A percentile compares a stretch with the other conserved stretches of the same genome.
phyloP scores from a whole-genome alignment of 2,888 invertebrate genomes.

The Lymantria monacha region DNA sequence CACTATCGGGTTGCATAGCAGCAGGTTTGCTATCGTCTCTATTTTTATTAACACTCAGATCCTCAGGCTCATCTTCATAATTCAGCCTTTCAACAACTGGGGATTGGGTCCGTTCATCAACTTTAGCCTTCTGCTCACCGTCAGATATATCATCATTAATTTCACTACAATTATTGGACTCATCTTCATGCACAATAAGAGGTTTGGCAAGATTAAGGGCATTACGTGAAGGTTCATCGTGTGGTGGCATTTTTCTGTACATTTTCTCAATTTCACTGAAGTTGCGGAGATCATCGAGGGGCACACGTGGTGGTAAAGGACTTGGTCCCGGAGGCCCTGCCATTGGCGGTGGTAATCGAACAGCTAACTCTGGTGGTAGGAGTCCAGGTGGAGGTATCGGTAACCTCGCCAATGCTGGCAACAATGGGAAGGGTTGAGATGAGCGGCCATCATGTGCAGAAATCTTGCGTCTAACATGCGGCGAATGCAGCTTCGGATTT shows the following conservation, averaged over 20 bases:
- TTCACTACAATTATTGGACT: constrained; percentile 66
- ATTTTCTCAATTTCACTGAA: constrained; percentile 81
- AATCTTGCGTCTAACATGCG: constrained; percentile 95
- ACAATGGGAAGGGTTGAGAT: constrained; percentile 89
- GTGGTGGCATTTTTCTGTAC: constrained; percentile 72
- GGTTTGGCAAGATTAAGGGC: constrained; percentile 64
- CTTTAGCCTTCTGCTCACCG: constrained; percentile 57
- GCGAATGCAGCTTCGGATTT: constrained; percentile 97
- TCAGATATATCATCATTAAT: constrained; percentile 64
- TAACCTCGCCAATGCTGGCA: constrained; percentile 86
- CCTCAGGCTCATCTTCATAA: constrained; percentile 84
- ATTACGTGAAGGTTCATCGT: constrained; percentile 56
- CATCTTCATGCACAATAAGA: constrained; percentile 53
- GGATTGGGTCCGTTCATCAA: constrained; percentile 44
- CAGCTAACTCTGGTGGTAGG: constrained; percentile 83
- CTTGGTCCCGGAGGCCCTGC: constrained; percentile 54
- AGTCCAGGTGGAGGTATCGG: constrained; percentile 87
- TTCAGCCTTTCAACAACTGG: constrained; percentile 60
- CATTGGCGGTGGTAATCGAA: constrained; percentile 62
- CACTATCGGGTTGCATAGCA: constrained; percentile 55
- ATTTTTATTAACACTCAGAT: constrained; percentile 86
- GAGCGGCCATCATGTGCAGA: constrained; percentile 96
- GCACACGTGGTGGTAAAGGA: constrained; percentile 79
- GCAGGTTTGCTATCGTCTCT: constrained; percentile 81
- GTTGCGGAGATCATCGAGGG: constrained; percentile 73